Conservation (phyloP, 2,888 invertebrate genomes). For the Linyphia triangularis region DNA sequence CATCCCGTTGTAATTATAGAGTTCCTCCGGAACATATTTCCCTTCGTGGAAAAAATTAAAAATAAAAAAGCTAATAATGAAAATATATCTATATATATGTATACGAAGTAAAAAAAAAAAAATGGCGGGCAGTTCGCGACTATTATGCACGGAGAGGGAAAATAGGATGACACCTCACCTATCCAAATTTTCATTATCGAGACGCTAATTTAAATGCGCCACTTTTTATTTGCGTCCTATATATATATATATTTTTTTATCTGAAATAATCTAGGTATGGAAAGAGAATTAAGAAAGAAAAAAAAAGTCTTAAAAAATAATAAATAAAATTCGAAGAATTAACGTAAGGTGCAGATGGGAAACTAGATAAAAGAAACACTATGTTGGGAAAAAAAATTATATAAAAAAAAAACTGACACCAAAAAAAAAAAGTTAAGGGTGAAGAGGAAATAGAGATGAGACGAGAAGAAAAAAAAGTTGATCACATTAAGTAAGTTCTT, state of each 20-base stretch:
- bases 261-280: constrained; percentile 47
- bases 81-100: constrained; percentile 61
- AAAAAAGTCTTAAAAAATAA: constrained; percentile 10
- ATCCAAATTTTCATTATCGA: constrained; percentile 73
- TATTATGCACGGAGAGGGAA: constrained; percentile 13
- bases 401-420: background rate
- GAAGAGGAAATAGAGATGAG: constrained; percentile 52
- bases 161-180: constrained; percentile 65
- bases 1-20: constrained; percentile 69
- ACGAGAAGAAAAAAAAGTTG: constrained; percentile 17
- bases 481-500: constrained; percentile 69
- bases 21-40: constrained; percentile 58
- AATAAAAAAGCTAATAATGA: constrained; percentile 50
- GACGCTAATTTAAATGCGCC: constrained; percentile 70
- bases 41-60: constrained; percentile 4
- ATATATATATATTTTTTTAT: background rate
- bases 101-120: constrained; percentile 18
- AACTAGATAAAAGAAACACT: constrained; percentile 21
- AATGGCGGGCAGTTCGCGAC: constrained; percentile 41
- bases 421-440: constrained; percentile 4
- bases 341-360: constrained; percentile 58
- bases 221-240: constrained; percentile 19
- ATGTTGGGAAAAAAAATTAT: background rate
- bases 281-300: constrained; percentile 32
- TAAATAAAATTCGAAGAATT: constrained; percentile 63